Evolutionary conservation across 1,140 invertebrate genomes (phyloP).

Genomic region (Acromyrmex heyeri): DNA sequence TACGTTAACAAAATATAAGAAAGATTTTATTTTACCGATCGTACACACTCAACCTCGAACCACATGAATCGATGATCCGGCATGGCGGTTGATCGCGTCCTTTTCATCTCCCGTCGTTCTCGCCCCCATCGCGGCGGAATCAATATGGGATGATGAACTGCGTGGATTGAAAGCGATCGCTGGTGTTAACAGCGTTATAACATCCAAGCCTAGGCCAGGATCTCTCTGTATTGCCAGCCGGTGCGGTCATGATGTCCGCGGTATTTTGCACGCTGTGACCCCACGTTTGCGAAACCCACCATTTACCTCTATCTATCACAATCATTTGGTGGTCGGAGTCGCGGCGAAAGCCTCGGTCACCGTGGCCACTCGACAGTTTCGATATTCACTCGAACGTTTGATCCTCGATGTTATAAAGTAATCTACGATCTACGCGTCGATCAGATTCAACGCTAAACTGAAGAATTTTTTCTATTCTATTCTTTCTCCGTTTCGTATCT

Average conservation of each 20-base stretch:
- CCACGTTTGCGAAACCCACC: constrained; percentile 33
- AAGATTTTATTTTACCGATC: constrained; percentile 1
- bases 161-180: constrained; percentile 86
- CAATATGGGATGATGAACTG: constrained; percentile 85
- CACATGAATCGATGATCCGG: constrained; percentile 31
- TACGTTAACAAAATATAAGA: background rate
- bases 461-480: background rate
- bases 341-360: constrained; percentile 17
- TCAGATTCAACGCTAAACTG: background rate
- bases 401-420: background rate
- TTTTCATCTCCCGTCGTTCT: constrained; percentile 16
- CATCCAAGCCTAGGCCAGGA: constrained; percentile 64
- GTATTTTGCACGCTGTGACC: constrained; percentile 74
- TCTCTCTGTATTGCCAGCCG: constrained; percentile 73
- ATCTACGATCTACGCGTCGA: background rate
- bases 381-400: constrained; percentile 47
- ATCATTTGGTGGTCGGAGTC: constrained; percentile 47
- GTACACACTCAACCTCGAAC: background rate
- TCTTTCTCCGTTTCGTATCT: background rate
- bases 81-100: background rate
- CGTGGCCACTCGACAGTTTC: background rate
- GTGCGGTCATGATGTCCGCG: constrained; percentile 66
- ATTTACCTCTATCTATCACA: constrained; percentile 53
- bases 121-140: constrained; percentile 47
- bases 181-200: constrained; percentile 86